A percentile compares a stretch with the other conserved stretches of the same genome.
Conservation (phyloP, 2,113 vertebrate genomes). For the Protobothrops mucrosquamatus region DNA sequence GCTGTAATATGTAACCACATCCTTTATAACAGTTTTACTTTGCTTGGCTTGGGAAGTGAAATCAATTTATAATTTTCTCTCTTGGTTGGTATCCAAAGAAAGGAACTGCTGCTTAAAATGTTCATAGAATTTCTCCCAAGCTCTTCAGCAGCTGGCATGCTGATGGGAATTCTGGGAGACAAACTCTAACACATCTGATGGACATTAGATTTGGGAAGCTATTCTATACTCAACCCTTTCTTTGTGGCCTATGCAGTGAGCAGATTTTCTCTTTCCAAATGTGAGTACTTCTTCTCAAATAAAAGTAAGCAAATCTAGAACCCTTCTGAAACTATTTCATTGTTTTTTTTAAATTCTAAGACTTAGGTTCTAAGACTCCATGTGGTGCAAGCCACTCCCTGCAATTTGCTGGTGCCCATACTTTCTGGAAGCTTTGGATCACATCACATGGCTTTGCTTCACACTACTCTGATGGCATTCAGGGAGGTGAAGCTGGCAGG, state of each 20-base stretch:
- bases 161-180: background rate
- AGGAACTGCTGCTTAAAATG: slow-evolving; percentile 53
- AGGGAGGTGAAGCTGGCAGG: background rate
- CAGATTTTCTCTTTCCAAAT: slow-evolving; percentile 1
- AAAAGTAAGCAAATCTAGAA: background rate
- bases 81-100: slow-evolving; percentile 59
- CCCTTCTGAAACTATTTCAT: background rate
- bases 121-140: slow-evolving; percentile 18
- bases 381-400: background rate
- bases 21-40: slow-evolving; percentile 63
- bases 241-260: slow-evolving; percentile 56
- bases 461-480: background rate
- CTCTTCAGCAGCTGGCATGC: background rate
- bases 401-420: background rate
- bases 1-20: slow-evolving; percentile 49
- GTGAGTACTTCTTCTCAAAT: background rate
- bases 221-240: background rate
- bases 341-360: background rate
- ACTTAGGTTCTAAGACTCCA: background rate
- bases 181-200: background rate
- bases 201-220: background rate
- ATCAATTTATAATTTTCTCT: slow-evolving; percentile 65
- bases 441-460: background rate
- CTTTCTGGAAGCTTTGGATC: background rate
- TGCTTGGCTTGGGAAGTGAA: slow-evolving; percentile 64